These are phyloP conservation scores for Cryptomyrus ogoouensis DNA, from an alignment of 2,113 vertebrate genomes.

Conservation along the genomic window DNA sequence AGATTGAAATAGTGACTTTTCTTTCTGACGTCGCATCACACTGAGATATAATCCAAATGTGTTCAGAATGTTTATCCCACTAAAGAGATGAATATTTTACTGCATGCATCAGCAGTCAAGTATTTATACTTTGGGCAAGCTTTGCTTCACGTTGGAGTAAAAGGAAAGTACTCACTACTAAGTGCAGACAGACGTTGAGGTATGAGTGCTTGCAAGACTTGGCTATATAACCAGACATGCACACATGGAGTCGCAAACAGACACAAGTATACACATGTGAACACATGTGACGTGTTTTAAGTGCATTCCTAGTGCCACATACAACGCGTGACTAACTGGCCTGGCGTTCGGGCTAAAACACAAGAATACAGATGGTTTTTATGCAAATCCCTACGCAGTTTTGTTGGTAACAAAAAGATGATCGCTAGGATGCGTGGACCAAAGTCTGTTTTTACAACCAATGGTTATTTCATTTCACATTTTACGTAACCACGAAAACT, in stretches of 20 bases:
- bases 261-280: not conserved
- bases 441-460: not conserved
- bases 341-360: not conserved
- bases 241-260: not conserved
- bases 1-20: not conserved
- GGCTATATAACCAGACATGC: not conserved
- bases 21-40: not conserved
- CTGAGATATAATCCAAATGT: not conserved
- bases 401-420: not conserved
- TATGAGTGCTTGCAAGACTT: not conserved
- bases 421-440: not conserved
- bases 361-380: not conserved
- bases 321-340: not conserved
- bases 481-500: not conserved
- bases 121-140: not conserved
- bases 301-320: not conserved
- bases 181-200: not conserved
- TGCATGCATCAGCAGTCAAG: not conserved
- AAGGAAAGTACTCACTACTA: not conserved
- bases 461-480: not conserved
- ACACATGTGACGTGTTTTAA: not conserved
- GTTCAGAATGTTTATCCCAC: slow-evolving; percentile 8
- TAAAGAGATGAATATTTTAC: not conserved
- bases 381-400: not conserved
- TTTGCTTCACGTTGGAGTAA: not conserved